Evolutionary conservation across 1,140 invertebrate genomes (phyloP), one percentile per base, ranked within the genome.

Genomic region (Ips nitidus): DNA sequence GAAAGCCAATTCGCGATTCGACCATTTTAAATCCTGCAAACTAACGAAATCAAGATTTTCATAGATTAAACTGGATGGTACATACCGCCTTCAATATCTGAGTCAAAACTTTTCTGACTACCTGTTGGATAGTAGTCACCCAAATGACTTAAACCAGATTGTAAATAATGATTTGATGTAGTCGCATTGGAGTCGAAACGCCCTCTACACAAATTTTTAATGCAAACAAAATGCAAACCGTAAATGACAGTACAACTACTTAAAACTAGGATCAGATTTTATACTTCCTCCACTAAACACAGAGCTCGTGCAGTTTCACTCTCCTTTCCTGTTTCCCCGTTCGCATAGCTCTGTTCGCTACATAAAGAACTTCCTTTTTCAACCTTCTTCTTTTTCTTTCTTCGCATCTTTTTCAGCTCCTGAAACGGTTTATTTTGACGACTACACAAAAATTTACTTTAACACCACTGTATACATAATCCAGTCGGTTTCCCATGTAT

Each of bases 1-100:
- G 74, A 1, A 80, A 64, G 1, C 78, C 79, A 0, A 78, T 50
- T 8, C 64, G 58, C 2, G 59, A 58, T 41, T 68, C 58, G 8
- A 55, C 5, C 58, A 61, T 56, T 56, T 40, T 58, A 58, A 50
- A 50, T 8, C 50, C 64, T 61, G 42, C n/a, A 50, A 45, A 38
- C 45, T 43, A 52, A 40, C 7, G 22, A 56, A 63, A 39, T 43
- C 4, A 60, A 45, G 22, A 43, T 43, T 43, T 36, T n/a, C 39
- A 39, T n/a, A 36, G 52, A 4, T 55, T 2, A 55, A 37, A 55
- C 53, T 38, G 37, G 22, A 22, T 22, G 22, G 22, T 22, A 41
- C 36, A n/a, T 55, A 62, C 47, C 41, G 41, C 4, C 8, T 40
- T 55, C 38, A 37, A 38, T 22, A 39, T 38, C 59, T n/a, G 66